Conservation (phyloP, 2,113 vertebrate species). For the Osmerus mordax region DNA sequence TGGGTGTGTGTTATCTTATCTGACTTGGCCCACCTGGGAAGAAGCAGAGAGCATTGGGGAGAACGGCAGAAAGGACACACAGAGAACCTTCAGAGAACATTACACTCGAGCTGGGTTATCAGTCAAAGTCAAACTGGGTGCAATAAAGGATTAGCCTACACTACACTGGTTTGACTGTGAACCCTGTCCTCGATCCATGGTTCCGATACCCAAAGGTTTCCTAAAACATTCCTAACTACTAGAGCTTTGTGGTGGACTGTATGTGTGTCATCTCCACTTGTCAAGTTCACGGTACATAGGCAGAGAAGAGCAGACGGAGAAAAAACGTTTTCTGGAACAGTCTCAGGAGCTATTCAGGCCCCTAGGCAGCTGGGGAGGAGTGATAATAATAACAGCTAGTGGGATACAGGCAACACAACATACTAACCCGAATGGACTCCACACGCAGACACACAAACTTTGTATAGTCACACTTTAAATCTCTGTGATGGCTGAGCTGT, state of each 20-base stretch:
- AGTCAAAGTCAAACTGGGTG: slow-evolving; percentile 48
- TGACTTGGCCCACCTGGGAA: neutral
- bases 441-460: neutral
- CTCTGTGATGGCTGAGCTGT: neutral
- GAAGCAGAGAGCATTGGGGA: neutral
- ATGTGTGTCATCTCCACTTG: neutral
- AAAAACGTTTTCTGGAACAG: neutral
- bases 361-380: neutral
- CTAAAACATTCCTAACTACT: slow-evolving; percentile 20
- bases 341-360: neutral
- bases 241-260: neutral
- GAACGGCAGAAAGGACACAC: neutral
- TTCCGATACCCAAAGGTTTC: neutral
- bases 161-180: slow-evolving; percentile 26
- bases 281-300: neutral
- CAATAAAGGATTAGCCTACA: slow-evolving; percentile 53
- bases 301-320: slow-evolving; percentile 1
- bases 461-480: neutral
- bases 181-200: slow-evolving; percentile 33
- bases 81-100: neutral
- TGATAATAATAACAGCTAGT: slow-evolving; percentile 10
- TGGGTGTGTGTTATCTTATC: slow-evolving; percentile 47
- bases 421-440: neutral
- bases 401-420: slow-evolving; percentile 13
- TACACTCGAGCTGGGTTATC: slow-evolving; percentile 35